Conservation (phyloP, 2,888 invertebrate genomes). For the Oscheius sp. region DNA sequence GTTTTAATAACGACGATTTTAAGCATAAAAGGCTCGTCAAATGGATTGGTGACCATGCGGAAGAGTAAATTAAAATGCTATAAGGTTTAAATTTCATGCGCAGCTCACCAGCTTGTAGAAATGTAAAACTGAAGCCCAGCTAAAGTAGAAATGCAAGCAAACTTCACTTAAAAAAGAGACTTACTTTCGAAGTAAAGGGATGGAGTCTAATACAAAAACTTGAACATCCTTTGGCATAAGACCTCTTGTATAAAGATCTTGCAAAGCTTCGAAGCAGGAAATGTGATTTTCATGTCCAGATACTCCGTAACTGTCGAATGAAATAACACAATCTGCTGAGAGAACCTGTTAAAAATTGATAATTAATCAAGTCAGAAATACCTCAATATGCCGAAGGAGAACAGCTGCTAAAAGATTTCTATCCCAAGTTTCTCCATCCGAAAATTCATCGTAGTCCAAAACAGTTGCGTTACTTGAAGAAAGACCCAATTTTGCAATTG, state of each 20-base stretch:
- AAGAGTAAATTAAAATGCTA: not conserved
- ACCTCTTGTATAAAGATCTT: slow-evolving; percentile 52
- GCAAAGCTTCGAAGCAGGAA: slow-evolving; percentile 58
- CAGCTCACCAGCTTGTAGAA: not conserved
- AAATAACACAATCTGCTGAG: slow-evolving; percentile 76
- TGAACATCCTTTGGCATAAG: slow-evolving; percentile 57
- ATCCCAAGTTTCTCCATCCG: slow-evolving; percentile 77
- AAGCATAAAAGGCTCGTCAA: too few relatives aligned
- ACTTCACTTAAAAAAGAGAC: slow-evolving; percentile 22
- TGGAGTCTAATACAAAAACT: slow-evolving; percentile 67
- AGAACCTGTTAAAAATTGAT: slow-evolving; percentile 34
- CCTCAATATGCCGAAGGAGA: slow-evolving; percentile 48
- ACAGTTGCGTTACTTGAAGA: slow-evolving; percentile 80
- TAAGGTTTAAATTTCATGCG: not conserved
- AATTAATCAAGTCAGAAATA: not conserved
- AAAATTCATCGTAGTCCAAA: slow-evolving; percentile 76
- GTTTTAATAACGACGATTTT: too few relatives aligned
- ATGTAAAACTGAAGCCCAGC: not conserved
- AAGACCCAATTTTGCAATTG: slow-evolving; percentile 84
- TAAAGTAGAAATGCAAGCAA: slow-evolving; percentile 1
- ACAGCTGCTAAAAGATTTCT: slow-evolving; percentile 37
- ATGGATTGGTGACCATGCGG: not conserved
- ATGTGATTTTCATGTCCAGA: slow-evolving; percentile 89
- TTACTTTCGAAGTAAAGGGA: slow-evolving; percentile 70
- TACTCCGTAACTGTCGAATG: slow-evolving; percentile 92